Evolutionary conservation across 2,113 vertebrate species (phyloP).

Genomic region (Xiphophorus hellerii): DNA sequence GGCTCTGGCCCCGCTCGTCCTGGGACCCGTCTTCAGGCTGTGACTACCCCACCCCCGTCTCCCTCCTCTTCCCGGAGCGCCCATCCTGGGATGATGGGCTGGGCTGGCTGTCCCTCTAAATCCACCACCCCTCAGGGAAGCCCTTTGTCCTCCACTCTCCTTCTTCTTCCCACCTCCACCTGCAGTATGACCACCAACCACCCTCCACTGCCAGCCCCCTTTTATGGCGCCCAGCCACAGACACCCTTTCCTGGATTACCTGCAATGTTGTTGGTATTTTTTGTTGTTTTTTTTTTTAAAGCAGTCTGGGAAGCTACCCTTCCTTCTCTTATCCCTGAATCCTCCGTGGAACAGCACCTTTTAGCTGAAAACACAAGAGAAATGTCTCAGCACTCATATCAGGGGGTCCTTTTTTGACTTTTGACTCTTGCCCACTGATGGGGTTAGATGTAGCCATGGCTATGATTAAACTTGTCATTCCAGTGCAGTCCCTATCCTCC

Average conservation of each 20-base stretch:
- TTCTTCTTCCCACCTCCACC: conserved; percentile 54
- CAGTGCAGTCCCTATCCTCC: conserved; percentile 58
- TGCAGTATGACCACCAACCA: conserved; percentile 63
- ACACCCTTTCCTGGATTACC: conserved; percentile 53
- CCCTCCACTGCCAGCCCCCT: conserved; percentile 63
- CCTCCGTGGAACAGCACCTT: conserved; percentile 50
- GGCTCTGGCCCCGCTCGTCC: conserved; percentile 58
- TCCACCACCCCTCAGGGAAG: conserved; percentile 81
- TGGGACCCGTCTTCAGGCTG: conserved; percentile 67
- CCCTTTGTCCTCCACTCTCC: conserved; percentile 59
- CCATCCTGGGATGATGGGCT: conserved; percentile 59
- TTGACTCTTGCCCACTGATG: conserved; percentile 64
- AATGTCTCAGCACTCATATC: conserved; percentile 70
- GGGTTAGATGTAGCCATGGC: conserved; percentile 55
- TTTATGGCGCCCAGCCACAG: conserved; percentile 50
- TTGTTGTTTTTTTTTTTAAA: background rate
- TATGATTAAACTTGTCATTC: conserved; percentile 74
- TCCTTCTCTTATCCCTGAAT: conserved; percentile 41
- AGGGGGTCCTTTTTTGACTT: conserved; percentile 57
- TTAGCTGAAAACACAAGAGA: conserved; percentile 67
- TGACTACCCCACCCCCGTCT: conserved; percentile 48
- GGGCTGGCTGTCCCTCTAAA: conserved; percentile 74
- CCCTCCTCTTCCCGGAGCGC: conserved; percentile 56
- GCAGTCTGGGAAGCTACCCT: conserved; percentile 39
- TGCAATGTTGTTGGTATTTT: conserved; percentile 27